phyloP scores from a whole-genome alignment of 2,113 vertebrate species.

The Festucalex cinctus region DNA sequence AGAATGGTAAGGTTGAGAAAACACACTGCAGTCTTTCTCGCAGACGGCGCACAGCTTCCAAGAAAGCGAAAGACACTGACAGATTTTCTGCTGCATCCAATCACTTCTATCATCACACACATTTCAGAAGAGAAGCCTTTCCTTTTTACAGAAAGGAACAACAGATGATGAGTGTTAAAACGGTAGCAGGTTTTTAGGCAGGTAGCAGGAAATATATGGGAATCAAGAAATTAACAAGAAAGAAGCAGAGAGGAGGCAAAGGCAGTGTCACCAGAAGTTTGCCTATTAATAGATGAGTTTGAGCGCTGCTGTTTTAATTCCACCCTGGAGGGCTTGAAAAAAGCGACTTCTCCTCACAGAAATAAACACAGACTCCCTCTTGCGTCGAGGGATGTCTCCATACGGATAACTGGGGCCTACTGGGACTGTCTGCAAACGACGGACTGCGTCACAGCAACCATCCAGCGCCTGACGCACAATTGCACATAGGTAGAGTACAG shows the following conservation, averaged over 20 bases:
- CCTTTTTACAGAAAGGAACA: not conserved
- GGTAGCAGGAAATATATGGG: not conserved
- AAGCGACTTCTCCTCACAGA: constrained; percentile 15
- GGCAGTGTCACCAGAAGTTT: constrained; percentile 27
- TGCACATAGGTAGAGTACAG: constrained; percentile 38
- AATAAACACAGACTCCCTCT: constrained; percentile 9
- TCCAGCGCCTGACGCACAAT: constrained; percentile 8
- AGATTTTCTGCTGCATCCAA: constrained; percentile 7
- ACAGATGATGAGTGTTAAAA: not conserved
- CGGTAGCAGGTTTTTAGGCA: not conserved
- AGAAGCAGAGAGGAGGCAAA: constrained; percentile 1
- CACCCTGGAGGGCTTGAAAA: constrained; percentile 30
- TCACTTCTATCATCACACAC: not conserved
- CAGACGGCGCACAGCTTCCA: not conserved
- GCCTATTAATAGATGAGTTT: constrained; percentile 44
- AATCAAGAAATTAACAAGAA: not conserved
- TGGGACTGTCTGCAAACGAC: constrained; percentile 1
- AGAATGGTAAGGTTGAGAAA: constrained; percentile 4
- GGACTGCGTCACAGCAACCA: not conserved
- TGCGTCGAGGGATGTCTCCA: constrained; percentile 20
- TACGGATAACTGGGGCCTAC: constrained; percentile 32
- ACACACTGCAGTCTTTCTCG: not conserved
- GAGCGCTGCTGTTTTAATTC: constrained; percentile 41
- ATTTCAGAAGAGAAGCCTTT: not conserved
- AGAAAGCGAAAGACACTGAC: not conserved